These are phyloP conservation scores for Misgurnus mizolepis DNA, from an alignment of 2,113 vertebrate genomes.

Conservation along the genomic window DNA sequence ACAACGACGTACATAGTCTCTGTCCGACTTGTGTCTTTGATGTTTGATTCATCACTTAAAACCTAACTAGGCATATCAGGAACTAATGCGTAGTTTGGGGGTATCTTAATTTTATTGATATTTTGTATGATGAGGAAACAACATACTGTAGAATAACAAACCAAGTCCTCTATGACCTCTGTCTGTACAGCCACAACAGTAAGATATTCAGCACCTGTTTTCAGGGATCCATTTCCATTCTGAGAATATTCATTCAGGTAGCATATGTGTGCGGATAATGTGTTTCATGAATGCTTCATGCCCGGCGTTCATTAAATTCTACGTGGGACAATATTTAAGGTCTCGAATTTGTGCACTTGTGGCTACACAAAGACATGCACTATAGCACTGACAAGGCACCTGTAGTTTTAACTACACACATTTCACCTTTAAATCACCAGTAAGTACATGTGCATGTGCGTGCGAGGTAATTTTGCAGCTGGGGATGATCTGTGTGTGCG, in stretches of 20 bases:
- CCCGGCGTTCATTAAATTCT: not conserved
- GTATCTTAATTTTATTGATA: slow-evolving; percentile 2
- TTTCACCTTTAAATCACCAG: slow-evolving; percentile 20
- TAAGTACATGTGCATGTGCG: slow-evolving; percentile 24
- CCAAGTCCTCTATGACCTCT: not conserved
- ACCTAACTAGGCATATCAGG: slow-evolving; percentile 14
- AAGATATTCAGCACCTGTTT: not conserved
- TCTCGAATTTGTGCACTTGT: not conserved
- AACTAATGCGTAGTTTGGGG: not conserved
- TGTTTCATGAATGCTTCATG: not conserved
- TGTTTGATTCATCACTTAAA: slow-evolving; percentile 9
- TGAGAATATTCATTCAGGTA: not conserved
- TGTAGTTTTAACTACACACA: slow-evolving; percentile 31
- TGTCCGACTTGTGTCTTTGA: slow-evolving; percentile 46
- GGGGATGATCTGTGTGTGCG: slow-evolving; percentile 50
- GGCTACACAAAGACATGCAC: slow-evolving; percentile 1
- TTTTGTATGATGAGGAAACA: not conserved
- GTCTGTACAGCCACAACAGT: not conserved
- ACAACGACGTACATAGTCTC: slow-evolving; percentile 4
- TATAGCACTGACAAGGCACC: slow-evolving; percentile 28
- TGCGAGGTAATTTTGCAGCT: slow-evolving; percentile 43
- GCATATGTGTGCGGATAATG: not conserved
- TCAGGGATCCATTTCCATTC: not conserved
- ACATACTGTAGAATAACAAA: not conserved
- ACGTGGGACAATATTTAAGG: not conserved